phyloP scores from a whole-genome alignment of 2,113 vertebrate species.

The Alethe castanea region DNA sequence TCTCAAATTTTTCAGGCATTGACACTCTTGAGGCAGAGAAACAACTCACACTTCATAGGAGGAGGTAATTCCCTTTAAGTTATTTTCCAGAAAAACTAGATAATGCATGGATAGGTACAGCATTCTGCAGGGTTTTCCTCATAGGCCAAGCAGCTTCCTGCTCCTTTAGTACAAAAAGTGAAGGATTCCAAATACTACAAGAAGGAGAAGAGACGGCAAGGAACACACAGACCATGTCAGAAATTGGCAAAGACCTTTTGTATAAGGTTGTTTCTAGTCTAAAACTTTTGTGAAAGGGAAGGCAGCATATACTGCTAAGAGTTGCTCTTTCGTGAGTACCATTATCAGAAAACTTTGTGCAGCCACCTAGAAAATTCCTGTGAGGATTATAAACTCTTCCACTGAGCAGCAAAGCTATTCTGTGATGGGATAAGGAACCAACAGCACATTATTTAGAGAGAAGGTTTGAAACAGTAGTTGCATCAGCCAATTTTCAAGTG shows the following conservation, averaged over 20 bases:
- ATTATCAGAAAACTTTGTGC: neutral
- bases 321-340: neutral
- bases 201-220: neutral
- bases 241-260: neutral
- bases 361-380: neutral
- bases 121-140: neutral
- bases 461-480: neutral
- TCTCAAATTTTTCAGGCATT: neutral
- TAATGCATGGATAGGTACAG: neutral
- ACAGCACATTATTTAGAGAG: neutral
- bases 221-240: neutral
- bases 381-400: neutral
- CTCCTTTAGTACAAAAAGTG: neutral
- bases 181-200: neutral
- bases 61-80: neutral
- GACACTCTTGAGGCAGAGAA: neutral
- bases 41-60: neutral
- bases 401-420: neutral
- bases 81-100: neutral
- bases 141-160: neutral
- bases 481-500: neutral
- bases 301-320: neutral
- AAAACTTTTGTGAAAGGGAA: neutral
- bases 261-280: neutral
- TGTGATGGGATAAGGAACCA: neutral